Percentiles rank a stretch among this genome's conserved stretches.
Evolutionary conservation across 2,888 invertebrate species (phyloP).

Genomic region (Adelognathus sp.): DNA sequence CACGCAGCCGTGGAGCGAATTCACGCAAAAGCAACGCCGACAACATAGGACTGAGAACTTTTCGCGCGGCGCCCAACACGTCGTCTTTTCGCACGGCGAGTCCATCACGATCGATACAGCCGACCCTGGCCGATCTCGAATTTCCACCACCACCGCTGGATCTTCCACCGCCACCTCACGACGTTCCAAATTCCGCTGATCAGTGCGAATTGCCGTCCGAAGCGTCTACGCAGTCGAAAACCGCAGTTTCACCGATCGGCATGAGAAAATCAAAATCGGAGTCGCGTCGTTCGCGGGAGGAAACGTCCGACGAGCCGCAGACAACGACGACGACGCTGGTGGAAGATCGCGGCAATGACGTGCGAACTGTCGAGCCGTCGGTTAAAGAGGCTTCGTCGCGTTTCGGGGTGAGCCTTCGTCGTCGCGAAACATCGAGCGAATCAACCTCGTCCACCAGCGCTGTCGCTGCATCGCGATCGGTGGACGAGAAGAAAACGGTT

Average conservation of each 20-base stretch:
- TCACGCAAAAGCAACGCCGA: slow-evolving; percentile 79
- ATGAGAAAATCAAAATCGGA: slow-evolving; percentile 72
- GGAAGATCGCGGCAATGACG: slow-evolving; percentile 81
- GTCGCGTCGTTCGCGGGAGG: slow-evolving; percentile 58
- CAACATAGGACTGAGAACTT: slow-evolving; percentile 80
- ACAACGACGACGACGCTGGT: too few relatives aligned
- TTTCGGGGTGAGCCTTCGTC: slow-evolving; percentile 87
- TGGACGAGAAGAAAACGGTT: slow-evolving; percentile 77
- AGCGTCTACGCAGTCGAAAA: slow-evolving; percentile 60
- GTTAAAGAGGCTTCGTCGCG: slow-evolving; percentile 88
- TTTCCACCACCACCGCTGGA: slow-evolving; percentile 94
- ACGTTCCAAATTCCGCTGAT: slow-evolving; percentile 65
- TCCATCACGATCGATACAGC: slow-evolving; percentile 88
- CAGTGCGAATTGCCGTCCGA: slow-evolving; percentile 67
- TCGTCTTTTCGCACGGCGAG: slow-evolving; percentile 84
- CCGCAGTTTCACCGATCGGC: slow-evolving; percentile 69
- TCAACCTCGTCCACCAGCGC: slow-evolving; percentile 77
- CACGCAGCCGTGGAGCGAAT: slow-evolving; percentile 80
- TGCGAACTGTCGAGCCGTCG: slow-evolving; percentile 86
- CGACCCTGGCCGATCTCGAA: slow-evolving; percentile 91
- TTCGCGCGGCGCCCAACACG: slow-evolving; percentile 74
- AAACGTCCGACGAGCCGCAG: slow-evolving; percentile 74
- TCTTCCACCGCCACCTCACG: slow-evolving; percentile 86
- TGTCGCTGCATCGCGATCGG: too few relatives aligned
- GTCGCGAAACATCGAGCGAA: slow-evolving; percentile 84